These are phyloP conservation scores for Aspiorhynchus laticeps DNA, from an alignment of 2,113 vertebrate species.

Conservation along the genomic window DNA sequence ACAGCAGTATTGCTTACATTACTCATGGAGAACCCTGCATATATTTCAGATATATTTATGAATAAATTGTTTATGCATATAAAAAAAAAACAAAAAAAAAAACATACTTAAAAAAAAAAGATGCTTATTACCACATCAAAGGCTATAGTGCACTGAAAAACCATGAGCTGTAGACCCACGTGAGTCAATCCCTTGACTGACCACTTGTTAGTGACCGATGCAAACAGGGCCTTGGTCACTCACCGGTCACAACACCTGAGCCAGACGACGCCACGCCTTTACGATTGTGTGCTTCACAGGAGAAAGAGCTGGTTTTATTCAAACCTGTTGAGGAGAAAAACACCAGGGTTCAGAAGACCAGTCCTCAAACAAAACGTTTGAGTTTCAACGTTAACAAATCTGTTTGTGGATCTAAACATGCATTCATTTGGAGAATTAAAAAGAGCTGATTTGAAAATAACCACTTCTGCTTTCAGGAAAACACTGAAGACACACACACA, in stretches of 20 bases:
- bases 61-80: no score
- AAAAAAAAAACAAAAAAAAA: no score
- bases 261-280: slow-evolving; percentile 87
- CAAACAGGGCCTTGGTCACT: slow-evolving; percentile 14
- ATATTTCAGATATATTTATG: no score
- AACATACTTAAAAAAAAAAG: no score
- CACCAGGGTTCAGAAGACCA: neutral
- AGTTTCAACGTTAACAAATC: neutral
- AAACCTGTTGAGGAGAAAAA: slow-evolving; percentile 71
- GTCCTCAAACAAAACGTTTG: neutral
- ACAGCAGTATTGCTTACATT: no score
- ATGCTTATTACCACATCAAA: neutral
- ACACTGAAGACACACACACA: slow-evolving; percentile 31
- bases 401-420: neutral
- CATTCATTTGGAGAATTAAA: slow-evolving; percentile 34
- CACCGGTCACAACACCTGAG: slow-evolving; percentile 83
- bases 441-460: slow-evolving; percentile 50
- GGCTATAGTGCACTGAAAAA: neutral
- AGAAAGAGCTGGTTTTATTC: slow-evolving; percentile 84
- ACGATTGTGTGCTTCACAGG: slow-evolving; percentile 86
- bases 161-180: neutral
- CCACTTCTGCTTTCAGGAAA: slow-evolving; percentile 53
- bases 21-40: no score
- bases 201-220: neutral
- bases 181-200: neutral